phyloP scores from a whole-genome alignment of 2,888 invertebrate genomes.

The Bimastos eiseni region DNA sequence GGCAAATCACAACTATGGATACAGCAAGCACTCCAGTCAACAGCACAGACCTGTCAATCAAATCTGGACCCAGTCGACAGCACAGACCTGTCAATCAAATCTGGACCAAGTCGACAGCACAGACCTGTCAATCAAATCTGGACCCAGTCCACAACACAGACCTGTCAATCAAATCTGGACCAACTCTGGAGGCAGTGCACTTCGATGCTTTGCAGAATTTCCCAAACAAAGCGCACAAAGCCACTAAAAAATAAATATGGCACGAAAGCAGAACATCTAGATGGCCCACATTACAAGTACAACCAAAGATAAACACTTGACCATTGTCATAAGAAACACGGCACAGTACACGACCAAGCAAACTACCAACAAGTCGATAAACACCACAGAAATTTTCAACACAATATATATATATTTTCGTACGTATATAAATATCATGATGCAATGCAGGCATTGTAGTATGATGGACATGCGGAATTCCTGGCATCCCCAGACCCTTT shows the following conservation, averaged over 20 bases:
- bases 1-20: neutral
- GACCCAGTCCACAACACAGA: too few relatives aligned
- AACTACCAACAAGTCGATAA: conserved; percentile 23
- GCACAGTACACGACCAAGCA: conserved; percentile 8
- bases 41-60: neutral
- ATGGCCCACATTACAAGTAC: neutral
- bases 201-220: neutral
- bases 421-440: conserved; percentile 24
- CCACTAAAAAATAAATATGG: neutral
- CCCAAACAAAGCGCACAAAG: neutral
- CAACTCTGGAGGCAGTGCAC: neutral
- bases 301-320: conserved; percentile 3
- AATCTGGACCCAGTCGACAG: neutral
- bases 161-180: neutral
- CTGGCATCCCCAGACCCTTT: neutral
- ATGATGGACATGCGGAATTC: neutral
- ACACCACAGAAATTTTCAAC: conserved; percentile 23
- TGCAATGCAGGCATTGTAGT: conserved; percentile 18
- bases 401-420: conserved; percentile 10
- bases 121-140: too few relatives aligned
- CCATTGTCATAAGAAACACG: conserved; percentile 7
- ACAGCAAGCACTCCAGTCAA: neutral
- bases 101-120: too few relatives aligned
- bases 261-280: neutral
- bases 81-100: too few relatives aligned